Evolutionary conservation across 2,888 invertebrate species (phyloP), one percentile per base, ranked within the genome.

Genomic region (Lepas anatifera): DNA sequence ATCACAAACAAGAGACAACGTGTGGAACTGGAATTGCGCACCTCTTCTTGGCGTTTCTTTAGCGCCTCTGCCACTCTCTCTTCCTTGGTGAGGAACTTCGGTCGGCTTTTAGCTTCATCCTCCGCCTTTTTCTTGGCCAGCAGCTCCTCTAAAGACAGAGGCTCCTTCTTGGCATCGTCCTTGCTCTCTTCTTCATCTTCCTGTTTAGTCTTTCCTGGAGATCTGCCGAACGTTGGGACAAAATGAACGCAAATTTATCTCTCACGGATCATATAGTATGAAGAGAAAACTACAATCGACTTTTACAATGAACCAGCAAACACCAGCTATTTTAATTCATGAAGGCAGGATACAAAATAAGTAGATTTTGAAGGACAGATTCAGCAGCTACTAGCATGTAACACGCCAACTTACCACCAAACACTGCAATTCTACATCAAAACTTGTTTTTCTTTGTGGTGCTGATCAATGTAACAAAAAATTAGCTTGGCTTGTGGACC

Each of bases 11-110:
- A n/a, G n/a, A n/a, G n/a, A n/a, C n/a, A n/a, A n/a, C n/a, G n/a
- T n/a, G n/a, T n/a, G n/a, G n/a, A n/a, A n/a, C n/a, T n/a, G n/a
- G n/a, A n/a, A n/a, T n/a, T 2, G 25, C 68, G 8, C 81, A 74
- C 74, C 81, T 95, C 90, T 78, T 93, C 90, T 77, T 94, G 91
- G 1, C 99, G 85, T 68, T 90, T 85, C 77, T 91, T 89, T 25
- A 99, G 77, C 0, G 99, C 99, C 77, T 95, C 86, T 0, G 88
- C 89, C 0, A 89, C 92, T 76, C 99, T 85, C 79, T 99, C 94
- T 79, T 96, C 96, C 83, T 97, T 98, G 0, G 95, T 92, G 48
- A 99, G 82, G 79, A 99, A 99, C 41, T 95, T 94, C 0, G 99
- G 99, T 84, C 97, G 98, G 76, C 95, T 92, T 69, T 92, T 85